A percentile compares a stretch with the other conserved stretches of the same genome.
Evolutionary conservation across 2,888 invertebrate species (phyloP).

Genomic region (Lithophane ornitopus): DNA sequence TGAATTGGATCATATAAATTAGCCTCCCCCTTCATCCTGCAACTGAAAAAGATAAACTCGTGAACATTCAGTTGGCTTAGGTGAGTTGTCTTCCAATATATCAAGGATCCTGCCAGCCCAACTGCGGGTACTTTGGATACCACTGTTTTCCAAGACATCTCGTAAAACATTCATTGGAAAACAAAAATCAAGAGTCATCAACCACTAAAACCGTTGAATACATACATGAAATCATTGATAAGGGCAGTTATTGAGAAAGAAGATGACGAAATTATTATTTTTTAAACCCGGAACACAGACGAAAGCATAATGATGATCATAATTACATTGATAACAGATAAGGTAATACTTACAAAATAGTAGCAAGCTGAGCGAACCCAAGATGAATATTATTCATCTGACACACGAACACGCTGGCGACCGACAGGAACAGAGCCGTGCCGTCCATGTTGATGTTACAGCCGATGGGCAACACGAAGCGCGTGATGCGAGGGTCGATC

Average conservation of each 20-base stretch:
- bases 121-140: background rate
- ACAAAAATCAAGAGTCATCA: background rate
- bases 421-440: constrained; percentile 96
- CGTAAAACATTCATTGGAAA: background rate
- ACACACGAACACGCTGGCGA: constrained; percentile 97
- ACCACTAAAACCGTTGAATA: background rate
- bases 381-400: constrained; percentile 96
- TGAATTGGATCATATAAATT: background rate
- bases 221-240: background rate
- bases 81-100: background rate
- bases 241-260: background rate
- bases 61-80: background rate
- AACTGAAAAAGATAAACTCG: background rate
- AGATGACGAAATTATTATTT: background rate
- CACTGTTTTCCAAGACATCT: background rate
- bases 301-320: background rate
- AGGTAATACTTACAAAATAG: constrained; percentile 93
- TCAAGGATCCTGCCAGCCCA: background rate
- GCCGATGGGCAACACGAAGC: constrained; percentile 97
- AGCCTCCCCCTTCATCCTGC: background rate
- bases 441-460: constrained; percentile 98
- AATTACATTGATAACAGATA: background rate
- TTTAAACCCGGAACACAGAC: background rate
- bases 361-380: constrained; percentile 95
- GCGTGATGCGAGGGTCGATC: constrained; percentile 95